A percentile compares a stretch with the other conserved stretches of the same genome.
phyloP scores from a whole-genome alignment of 1,140 invertebrate species.

The Drosophila willistoni region DNA sequence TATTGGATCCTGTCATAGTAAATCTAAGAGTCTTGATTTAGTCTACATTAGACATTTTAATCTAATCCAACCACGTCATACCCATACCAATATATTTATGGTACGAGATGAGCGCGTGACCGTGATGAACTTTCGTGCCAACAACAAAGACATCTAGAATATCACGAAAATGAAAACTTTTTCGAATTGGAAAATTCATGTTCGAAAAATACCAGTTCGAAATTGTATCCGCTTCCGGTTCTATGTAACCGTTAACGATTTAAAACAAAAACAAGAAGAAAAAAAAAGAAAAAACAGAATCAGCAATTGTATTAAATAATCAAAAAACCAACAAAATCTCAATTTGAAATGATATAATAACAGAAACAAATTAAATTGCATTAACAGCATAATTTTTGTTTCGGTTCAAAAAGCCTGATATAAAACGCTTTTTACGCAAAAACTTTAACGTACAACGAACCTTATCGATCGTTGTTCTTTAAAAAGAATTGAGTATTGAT shows the following conservation, averaged over 20 bases:
- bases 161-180: too few species aligned
- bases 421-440: not conserved
- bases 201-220: too few species aligned
- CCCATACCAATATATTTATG: not conserved
- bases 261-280: not conserved
- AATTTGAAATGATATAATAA: too few species aligned
- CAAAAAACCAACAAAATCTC: not conserved
- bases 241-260: not conserved
- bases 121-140: not conserved
- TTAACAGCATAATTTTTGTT: not conserved
- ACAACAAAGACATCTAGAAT: not conserved
- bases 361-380: not conserved
- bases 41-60: not conserved
- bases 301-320: not conserved
- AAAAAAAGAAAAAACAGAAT: not conserved
- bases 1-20: not conserved
- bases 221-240: too few species aligned
- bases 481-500: not conserved
- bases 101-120: conserved; percentile 1
- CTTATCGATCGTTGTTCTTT: not conserved
- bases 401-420: not conserved
- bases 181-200: too few species aligned
- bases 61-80: conserved; percentile 10
- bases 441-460: too few species aligned
- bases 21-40: not conserved